Percentiles rank a stretch among this genome's conserved stretches.
These are phyloP conservation scores for Trachelus stipa DNA, from an alignment of 2,888 invertebrate species.

Conservation along the genomic window DNA sequence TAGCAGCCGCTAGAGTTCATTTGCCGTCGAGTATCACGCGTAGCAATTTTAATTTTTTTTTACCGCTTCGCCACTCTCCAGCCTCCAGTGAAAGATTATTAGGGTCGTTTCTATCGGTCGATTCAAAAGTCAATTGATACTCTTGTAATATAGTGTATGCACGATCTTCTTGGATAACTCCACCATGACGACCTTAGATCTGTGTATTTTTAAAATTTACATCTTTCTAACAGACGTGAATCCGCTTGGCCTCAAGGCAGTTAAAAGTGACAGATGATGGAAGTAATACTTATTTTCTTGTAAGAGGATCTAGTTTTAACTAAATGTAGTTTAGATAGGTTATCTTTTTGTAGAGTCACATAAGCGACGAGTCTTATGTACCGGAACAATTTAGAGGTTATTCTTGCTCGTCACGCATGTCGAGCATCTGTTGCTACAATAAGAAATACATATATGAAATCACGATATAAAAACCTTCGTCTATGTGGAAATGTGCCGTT, in stretches of 20 bases:
- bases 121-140: neutral
- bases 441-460: neutral
- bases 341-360: neutral
- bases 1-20: neutral
- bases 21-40: neutral
- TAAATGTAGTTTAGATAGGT: neutral
- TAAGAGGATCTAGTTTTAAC: neutral
- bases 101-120: neutral
- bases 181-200: neutral
- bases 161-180: neutral
- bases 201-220: neutral
- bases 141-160: neutral
- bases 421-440: neutral
- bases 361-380: neutral
- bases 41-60: neutral
- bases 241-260: neutral
- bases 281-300: neutral
- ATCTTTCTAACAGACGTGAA: neutral
- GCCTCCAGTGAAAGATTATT: neutral
- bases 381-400: neutral
- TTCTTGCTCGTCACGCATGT: neutral
- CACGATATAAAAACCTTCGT: too few species aligned
- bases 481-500: neutral
- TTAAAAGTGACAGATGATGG: neutral
- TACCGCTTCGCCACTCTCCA: neutral